Percentiles rank a stretch among this genome's conserved stretches.
Conservation (phyloP, 2,113 vertebrate species). For the Todiramphus saurophagus region DNA sequence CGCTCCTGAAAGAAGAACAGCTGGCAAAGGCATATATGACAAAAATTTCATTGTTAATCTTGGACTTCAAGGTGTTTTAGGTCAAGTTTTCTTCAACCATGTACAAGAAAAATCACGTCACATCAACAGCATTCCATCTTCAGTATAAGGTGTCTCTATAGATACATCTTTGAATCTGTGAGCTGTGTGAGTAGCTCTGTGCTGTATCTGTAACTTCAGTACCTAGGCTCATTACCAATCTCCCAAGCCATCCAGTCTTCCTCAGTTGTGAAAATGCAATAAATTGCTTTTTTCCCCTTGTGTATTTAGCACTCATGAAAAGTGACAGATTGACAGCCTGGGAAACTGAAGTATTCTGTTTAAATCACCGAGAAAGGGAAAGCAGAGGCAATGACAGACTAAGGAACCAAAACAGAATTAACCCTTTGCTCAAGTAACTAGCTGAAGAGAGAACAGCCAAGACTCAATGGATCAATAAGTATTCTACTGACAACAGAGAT, state of each 20-base stretch:
- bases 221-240: background rate
- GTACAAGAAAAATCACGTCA: background rate
- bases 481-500: background rate
- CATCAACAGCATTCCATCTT: background rate
- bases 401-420: background rate
- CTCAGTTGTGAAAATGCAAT: constrained; percentile 30
- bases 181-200: background rate
- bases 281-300: background rate
- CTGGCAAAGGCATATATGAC: background rate
- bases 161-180: background rate
- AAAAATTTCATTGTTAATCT: background rate
- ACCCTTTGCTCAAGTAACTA: background rate
- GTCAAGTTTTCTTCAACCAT: background rate
- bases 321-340: constrained; percentile 23
- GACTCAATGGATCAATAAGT: background rate
- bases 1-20: background rate
- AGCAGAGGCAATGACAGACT: background rate
- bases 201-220: background rate
- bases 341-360: background rate
- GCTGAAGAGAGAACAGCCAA: background rate
- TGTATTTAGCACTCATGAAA: constrained; percentile 42
- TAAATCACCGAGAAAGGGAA: background rate
- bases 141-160: background rate
- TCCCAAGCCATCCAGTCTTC: background rate
- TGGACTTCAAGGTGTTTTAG: background rate